Evolutionary conservation across 2,113 vertebrate genomes (phyloP).

Genomic region (Lophotis ruficrista): DNA sequence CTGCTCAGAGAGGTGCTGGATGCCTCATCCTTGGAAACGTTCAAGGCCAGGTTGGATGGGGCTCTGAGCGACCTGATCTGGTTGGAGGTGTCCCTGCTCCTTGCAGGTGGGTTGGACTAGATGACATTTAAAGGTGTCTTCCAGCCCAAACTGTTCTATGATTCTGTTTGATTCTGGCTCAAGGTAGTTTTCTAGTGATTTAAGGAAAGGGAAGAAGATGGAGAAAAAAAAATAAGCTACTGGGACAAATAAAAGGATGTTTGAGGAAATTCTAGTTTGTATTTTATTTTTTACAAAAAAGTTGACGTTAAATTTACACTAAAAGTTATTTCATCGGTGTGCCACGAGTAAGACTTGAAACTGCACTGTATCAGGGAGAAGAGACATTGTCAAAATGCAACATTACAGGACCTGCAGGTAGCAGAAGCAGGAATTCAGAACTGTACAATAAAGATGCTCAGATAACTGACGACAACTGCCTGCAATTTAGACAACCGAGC

Average conservation of each 20-base stretch:
- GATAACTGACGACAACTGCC: not conserved
- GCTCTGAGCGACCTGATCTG: not conserved
- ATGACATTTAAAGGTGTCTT: not conserved
- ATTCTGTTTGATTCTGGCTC: not conserved
- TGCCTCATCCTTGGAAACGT: not conserved
- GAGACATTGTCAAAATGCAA: not conserved
- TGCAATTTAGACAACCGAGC: not conserved
- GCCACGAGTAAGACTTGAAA: not conserved
- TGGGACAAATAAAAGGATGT: not conserved
- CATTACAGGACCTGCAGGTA: not conserved
- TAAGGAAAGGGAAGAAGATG: not conserved
- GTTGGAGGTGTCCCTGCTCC: not conserved
- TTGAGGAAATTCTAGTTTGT: not conserved
- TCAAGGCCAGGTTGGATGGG: fast-evolving
- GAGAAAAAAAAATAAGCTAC: not conserved
- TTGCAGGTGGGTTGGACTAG: not conserved
- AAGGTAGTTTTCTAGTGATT: not conserved
- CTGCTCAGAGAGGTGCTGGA: not conserved
- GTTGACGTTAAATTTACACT: not conserved
- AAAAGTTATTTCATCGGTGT: not conserved
- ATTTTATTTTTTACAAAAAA: not conserved
- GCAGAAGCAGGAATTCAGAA: not conserved
- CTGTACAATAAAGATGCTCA: not conserved
- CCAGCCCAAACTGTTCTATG: not conserved
- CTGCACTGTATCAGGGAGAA: not conserved